Percentiles rank a stretch among this genome's conserved stretches.
These are phyloP conservation scores for Parazoanthus darwini DNA, from an alignment of 92 coral and sea anemone genomes.

Conservation along the genomic window DNA sequence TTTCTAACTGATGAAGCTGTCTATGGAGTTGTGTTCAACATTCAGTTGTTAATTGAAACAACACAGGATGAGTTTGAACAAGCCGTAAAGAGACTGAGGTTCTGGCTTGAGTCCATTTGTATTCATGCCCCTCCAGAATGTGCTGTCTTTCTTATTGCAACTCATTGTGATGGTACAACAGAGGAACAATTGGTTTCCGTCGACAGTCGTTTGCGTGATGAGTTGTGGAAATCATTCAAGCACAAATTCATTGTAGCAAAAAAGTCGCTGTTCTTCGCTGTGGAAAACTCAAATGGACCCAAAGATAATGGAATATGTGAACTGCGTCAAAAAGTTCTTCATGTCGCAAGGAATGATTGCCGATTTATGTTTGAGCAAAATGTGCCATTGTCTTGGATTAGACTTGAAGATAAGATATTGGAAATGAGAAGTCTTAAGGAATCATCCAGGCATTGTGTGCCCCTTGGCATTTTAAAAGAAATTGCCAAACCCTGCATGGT, in stretches of 20 bases:
- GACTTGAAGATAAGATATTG: background rate
- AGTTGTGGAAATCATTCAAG: background rate
- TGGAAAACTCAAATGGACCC: background rate
- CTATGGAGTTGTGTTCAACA: background rate
- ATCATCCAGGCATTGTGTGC: background rate
- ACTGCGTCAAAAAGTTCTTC: background rate
- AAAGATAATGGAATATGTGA: background rate
- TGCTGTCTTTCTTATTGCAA: background rate
- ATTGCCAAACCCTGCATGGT: background rate
- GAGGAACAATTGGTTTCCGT: background rate
- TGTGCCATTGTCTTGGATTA: slow-evolving; percentile 7
- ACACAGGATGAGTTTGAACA: background rate
- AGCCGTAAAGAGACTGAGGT: background rate
- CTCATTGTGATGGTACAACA: background rate
- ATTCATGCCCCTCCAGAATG: background rate
- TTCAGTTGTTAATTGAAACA: background rate
- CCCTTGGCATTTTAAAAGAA: background rate
- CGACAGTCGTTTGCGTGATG: background rate
- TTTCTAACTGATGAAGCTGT: slow-evolving; percentile 9
- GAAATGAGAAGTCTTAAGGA: background rate
- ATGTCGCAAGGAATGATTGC: background rate
- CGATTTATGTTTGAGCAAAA: background rate
- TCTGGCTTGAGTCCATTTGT: background rate
- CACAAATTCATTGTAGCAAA: background rate
- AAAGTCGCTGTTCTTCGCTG: background rate